Percentiles rank a stretch among this genome's conserved stretches.
Evolutionary conservation across 2,113 vertebrate genomes (phyloP).

Genomic region (Corvus cornix): DNA sequence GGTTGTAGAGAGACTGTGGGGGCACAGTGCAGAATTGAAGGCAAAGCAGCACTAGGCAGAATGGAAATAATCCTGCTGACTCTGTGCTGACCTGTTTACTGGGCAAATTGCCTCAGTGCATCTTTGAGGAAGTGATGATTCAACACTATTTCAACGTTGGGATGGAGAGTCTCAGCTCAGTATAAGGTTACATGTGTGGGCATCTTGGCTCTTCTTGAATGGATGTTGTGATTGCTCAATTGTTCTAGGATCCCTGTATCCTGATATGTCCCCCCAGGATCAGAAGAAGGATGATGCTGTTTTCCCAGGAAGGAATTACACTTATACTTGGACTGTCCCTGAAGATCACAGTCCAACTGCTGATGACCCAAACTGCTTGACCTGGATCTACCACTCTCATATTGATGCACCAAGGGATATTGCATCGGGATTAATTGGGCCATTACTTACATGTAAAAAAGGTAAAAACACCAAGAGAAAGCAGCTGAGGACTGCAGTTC

Average conservation of each 20-base stretch:
- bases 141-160: not conserved
- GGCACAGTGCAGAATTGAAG: not conserved
- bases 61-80: not conserved
- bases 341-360: conserved; percentile 74
- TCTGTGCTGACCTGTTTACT: not conserved
- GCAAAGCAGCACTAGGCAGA: not conserved
- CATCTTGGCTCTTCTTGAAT: not conserved
- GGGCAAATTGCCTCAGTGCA: not conserved
- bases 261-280: conserved; percentile 71
- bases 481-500: not conserved
- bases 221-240: conserved; percentile 38
- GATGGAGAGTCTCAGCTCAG: not conserved
- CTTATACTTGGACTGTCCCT: conserved; percentile 77
- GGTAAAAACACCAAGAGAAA: conserved; percentile 42
- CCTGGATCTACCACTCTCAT: conserved; percentile 82
- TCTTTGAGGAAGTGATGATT: not conserved
- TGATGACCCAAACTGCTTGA: conserved; percentile 78
- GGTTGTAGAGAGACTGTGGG: not conserved
- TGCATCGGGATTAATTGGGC: conserved; percentile 77
- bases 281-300: conserved; percentile 77
- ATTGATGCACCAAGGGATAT: conserved; percentile 79
- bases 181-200: not conserved
- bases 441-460: conserved; percentile 76
- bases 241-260: conserved; percentile 78
- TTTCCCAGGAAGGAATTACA: conserved; percentile 72